Percentiles rank a stretch among this genome's conserved stretches.
Conservation (phyloP, 2,797 vertebrate genomes). For the Acipenser oxyrinchus region DNA sequence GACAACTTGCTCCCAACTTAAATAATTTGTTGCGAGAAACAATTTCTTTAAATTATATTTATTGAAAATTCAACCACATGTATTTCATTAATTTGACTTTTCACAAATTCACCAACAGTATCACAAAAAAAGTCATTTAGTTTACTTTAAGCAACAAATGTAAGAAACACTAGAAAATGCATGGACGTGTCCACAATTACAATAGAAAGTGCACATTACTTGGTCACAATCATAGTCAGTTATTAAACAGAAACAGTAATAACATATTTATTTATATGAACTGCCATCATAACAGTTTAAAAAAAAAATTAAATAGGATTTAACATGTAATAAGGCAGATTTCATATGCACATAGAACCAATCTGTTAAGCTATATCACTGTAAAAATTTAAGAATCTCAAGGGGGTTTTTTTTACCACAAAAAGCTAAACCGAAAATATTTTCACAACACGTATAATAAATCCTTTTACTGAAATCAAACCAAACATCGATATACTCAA, state of each 20-base stretch:
- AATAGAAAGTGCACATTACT: conserved; percentile 79
- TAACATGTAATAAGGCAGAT: conserved; percentile 78
- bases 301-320: conserved; percentile 55
- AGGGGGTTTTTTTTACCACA: conserved; percentile 10
- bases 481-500: conserved; percentile 57
- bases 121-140: conserved; percentile 68
- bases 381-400: conserved; percentile 11
- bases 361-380: conserved; percentile 17
- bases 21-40: too few relatives aligned
- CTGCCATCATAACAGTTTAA: conserved; percentile 10
- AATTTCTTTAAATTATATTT: conserved; percentile 8
- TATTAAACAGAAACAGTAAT: conserved; percentile 57
- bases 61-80: conserved; percentile 20
- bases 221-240: conserved; percentile 78
- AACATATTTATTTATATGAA: conserved; percentile 15
- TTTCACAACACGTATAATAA: conserved; percentile 59
- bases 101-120: conserved; percentile 81
- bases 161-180: conserved; percentile 77
- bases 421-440: conserved; percentile 35
- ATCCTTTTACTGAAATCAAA: conserved; percentile 53
- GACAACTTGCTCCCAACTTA: too few relatives aligned
- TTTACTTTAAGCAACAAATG: conserved; percentile 64
- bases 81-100: conserved; percentile 67
- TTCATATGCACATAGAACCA: conserved; percentile 68
- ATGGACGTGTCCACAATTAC: conserved; percentile 77